Percentiles rank a stretch among this genome's conserved stretches.
These are phyloP conservation scores for Pachypeltis micranthus DNA, from an alignment of 1,140 invertebrate genomes.

Conservation along the genomic window DNA sequence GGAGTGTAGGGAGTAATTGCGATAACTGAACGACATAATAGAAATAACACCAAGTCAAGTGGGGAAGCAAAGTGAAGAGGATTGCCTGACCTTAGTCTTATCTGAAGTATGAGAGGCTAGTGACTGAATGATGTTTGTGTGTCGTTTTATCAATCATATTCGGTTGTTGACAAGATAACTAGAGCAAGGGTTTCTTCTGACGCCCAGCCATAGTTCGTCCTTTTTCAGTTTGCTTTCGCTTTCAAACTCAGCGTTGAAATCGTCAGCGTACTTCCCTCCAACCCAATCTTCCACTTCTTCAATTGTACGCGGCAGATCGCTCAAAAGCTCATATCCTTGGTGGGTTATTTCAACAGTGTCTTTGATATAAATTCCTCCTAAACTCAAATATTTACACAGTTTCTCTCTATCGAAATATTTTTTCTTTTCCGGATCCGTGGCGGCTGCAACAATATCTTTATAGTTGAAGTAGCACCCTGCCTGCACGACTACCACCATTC, in stretches of 20 bases:
- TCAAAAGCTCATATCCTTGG: background rate
- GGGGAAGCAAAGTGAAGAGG: too few species aligned
- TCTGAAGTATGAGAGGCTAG: too few species aligned
- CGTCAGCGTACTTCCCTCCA: background rate
- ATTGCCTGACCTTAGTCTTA: too few species aligned
- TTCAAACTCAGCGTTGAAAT: background rate
- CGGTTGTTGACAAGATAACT: background rate
- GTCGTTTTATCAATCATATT: background rate
- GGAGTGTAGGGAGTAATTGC: too few species aligned
- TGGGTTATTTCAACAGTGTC: background rate
- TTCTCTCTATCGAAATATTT: background rate
- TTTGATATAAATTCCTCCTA: background rate
- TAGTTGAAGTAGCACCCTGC: slow-evolving; percentile 94
- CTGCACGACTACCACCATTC: slow-evolving; percentile 93
- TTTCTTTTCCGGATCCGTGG: too few species aligned
- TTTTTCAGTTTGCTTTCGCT: background rate
- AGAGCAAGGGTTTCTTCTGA: background rate
- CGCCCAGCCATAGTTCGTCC: background rate
- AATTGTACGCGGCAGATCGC: slow-evolving; percentile 1
- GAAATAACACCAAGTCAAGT: too few species aligned
- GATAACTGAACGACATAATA: too few species aligned
- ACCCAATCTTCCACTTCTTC: slow-evolving; percentile 6
- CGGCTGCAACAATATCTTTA: slow-evolving; percentile 3
- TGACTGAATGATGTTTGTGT: too few species aligned
- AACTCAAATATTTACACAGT: background rate